Percentiles rank a stretch among this genome's conserved stretches.
phyloP scores from a whole-genome alignment of 2,797 vertebrate genomes.

The Lutjanus campechanus region DNA sequence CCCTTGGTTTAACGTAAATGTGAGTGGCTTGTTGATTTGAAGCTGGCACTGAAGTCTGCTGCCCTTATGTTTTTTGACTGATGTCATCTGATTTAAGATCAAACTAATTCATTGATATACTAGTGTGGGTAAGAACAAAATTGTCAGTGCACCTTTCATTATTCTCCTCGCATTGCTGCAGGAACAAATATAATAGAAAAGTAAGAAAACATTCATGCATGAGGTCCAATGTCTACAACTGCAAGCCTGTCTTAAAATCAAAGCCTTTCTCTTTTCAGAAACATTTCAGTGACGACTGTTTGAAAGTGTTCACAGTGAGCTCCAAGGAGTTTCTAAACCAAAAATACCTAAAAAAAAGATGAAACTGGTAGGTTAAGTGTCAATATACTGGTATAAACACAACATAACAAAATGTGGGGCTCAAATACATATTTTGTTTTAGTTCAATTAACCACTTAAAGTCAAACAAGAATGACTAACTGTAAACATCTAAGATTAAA shows the following conservation, averaged over 20 bases:
- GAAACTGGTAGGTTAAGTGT: slow-evolving; percentile 53
- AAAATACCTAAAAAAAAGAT: fast-evolving
- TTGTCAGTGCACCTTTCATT: too few species aligned
- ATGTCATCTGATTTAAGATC: too few species aligned
- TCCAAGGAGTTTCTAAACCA: slow-evolving; percentile 33
- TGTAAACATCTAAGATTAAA: neutral
- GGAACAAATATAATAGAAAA: too few species aligned
- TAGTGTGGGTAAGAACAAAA: too few species aligned
- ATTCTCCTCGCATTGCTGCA: too few species aligned
- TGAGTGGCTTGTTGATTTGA: too few species aligned
- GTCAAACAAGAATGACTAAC: neutral
- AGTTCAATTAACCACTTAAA: neutral
- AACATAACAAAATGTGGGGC: neutral
- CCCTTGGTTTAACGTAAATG: too few species aligned
- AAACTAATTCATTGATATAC: too few species aligned
- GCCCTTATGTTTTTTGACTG: too few species aligned
- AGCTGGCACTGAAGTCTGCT: too few species aligned
- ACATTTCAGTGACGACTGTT: slow-evolving; percentile 55
- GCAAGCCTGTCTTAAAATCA: neutral
- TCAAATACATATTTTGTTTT: neutral
- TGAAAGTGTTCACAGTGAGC: slow-evolving; percentile 68
- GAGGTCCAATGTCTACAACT: too few species aligned
- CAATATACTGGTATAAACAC: neutral
- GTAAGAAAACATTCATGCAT: too few species aligned
- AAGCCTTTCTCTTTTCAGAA: slow-evolving; percentile 40